Conservation (phyloP, 2,113 vertebrate species). For the Eptatretus burgeri region DNA sequence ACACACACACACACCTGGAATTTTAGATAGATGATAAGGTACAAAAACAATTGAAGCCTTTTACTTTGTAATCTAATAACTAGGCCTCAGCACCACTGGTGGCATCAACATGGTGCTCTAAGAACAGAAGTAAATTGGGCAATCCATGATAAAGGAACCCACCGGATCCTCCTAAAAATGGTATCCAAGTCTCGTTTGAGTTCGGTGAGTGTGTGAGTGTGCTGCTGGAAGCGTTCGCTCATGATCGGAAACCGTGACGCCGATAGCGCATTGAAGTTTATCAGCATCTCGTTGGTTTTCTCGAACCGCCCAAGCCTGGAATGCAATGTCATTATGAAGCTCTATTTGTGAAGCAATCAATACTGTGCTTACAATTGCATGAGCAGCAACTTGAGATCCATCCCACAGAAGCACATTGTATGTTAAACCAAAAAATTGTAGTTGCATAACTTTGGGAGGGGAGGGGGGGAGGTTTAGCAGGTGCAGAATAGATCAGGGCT, state of each 20-base stretch:
- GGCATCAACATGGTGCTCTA: too few relatives aligned
- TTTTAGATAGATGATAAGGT: too few relatives aligned
- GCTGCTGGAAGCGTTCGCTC: conserved; percentile 57
- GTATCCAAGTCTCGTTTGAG: conserved; percentile 90
- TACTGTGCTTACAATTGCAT: too few relatives aligned
- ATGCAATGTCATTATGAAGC: background rate
- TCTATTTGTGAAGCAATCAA: background rate
- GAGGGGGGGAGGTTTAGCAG: too few relatives aligned
- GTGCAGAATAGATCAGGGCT: too few relatives aligned
- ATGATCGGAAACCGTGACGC: conserved; percentile 60
- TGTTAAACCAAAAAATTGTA: background rate
- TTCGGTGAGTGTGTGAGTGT: conserved; percentile 55
- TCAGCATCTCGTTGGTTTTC: conserved; percentile 93
- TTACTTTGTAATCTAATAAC: too few relatives aligned
- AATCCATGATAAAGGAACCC: background rate
- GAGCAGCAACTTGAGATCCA: background rate
- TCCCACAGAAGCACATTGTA: background rate
- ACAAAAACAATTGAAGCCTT: too few relatives aligned
- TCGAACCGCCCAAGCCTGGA: conserved; percentile 76
- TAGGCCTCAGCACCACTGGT: too few relatives aligned
- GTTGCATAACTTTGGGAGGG: too few relatives aligned
- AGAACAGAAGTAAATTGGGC: too few relatives aligned
- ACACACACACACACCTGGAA: too few relatives aligned
- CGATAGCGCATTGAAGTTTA: conserved; percentile 83
- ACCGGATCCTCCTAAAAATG: conserved; percentile 75